phyloP scores from a whole-genome alignment of 2,888 invertebrate species.

The Alcis repandata region DNA sequence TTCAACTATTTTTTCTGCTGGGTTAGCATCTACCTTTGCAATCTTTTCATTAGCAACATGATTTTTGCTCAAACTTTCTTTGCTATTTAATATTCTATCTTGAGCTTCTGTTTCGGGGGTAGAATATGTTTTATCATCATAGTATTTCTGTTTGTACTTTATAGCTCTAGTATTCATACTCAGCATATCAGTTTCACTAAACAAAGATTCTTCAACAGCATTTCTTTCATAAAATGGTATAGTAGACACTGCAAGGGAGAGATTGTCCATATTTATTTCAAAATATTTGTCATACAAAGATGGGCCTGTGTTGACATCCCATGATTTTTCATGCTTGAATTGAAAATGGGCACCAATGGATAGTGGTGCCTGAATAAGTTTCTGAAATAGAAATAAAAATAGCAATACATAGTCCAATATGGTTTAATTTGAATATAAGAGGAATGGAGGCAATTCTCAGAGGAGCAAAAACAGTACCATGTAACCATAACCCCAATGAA shows the following conservation, averaged over 20 bases:
- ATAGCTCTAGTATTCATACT: constrained; percentile 76
- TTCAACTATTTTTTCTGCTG: constrained; percentile 25
- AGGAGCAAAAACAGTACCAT: too few relatives aligned
- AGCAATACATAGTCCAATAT: not conserved
- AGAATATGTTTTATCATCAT: constrained; percentile 68
- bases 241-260: constrained; percentile 70
- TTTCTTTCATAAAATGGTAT: constrained; percentile 80
- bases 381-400: constrained; percentile 62
- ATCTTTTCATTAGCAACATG: constrained; percentile 38
- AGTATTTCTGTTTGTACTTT: constrained; percentile 77
- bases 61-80: constrained; percentile 42
- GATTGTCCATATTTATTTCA: constrained; percentile 73
- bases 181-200: constrained; percentile 70
- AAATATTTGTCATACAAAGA: constrained; percentile 80
- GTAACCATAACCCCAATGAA: too few relatives aligned
- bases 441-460: too few relatives aligned
- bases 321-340: constrained; percentile 83
- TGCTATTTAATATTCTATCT: constrained; percentile 62
- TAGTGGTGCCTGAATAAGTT: constrained; percentile 74
- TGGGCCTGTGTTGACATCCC: constrained; percentile 72
- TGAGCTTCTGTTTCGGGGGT: constrained; percentile 70
- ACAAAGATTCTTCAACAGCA: constrained; percentile 63
- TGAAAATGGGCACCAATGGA: constrained; percentile 82
- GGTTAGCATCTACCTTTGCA: constrained; percentile 7
- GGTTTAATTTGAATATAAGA: too few relatives aligned